phyloP scores from a whole-genome alignment of 2,113 vertebrate genomes.

The Elaphurus davidianus region DNA sequence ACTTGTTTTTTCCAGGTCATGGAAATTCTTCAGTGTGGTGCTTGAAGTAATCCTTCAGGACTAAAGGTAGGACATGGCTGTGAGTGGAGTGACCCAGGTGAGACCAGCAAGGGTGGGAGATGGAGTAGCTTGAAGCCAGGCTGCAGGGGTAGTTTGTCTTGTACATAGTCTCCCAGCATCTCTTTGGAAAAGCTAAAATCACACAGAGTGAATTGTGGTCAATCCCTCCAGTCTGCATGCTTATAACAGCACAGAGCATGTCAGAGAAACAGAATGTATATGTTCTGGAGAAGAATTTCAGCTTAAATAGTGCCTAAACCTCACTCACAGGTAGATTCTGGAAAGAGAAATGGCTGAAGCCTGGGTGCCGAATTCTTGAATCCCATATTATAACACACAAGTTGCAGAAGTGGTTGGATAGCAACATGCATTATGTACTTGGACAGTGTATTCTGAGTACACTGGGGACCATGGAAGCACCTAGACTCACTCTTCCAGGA shows the following conservation, averaged over 20 bases:
- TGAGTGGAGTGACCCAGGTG: background rate
- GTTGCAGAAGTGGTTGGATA: background rate
- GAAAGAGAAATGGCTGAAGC: background rate
- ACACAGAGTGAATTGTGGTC: background rate
- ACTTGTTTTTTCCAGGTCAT: background rate
- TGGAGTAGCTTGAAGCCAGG: background rate
- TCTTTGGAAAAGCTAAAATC: conserved; percentile 5
- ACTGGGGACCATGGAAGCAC: background rate
- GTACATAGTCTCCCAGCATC: background rate
- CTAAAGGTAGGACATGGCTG: background rate
- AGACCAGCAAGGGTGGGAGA: rapidly evolving
- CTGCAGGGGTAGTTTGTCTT: background rate
- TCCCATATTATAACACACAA: background rate
- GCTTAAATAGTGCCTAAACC: background rate
- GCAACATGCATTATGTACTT: background rate
- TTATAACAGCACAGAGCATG: background rate
- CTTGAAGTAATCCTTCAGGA: background rate
- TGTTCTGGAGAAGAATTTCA: background rate
- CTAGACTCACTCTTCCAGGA: background rate
- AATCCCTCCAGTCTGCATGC: background rate
- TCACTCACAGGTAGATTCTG: background rate
- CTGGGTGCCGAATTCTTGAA: background rate
- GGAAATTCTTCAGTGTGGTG: background rate
- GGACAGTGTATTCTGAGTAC: background rate
- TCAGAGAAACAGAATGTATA: background rate